A percentile compares a stretch with the other conserved stretches of the same genome.
Conservation (phyloP, 2,888 invertebrate species). For the Molanna angustata region DNA sequence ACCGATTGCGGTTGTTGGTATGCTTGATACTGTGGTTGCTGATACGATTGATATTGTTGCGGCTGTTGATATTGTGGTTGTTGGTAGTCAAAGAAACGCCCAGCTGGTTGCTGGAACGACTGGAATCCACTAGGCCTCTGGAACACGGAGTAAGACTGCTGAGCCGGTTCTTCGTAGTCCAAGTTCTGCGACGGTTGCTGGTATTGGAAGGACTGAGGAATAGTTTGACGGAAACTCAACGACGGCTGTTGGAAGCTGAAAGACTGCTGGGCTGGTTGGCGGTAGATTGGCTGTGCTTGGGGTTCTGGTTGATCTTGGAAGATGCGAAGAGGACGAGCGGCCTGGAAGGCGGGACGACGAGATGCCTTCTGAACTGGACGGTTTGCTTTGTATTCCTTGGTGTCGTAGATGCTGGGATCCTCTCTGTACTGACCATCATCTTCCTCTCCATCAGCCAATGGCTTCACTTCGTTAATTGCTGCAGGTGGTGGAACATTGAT, state of each 20-base stretch:
- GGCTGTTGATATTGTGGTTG: slow-evolving; percentile 35
- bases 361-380: slow-evolving; percentile 41
- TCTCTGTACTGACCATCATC: slow-evolving; percentile 86
- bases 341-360: slow-evolving; percentile 38
- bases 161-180: slow-evolving; percentile 24
- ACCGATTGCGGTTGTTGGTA: slow-evolving; percentile 32
- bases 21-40: slow-evolving; percentile 36
- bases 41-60: slow-evolving; percentile 40
- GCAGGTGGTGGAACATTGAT: slow-evolving; percentile 74
- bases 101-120: slow-evolving; percentile 16
- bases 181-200: slow-evolving; percentile 42
- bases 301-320: slow-evolving; percentile 38
- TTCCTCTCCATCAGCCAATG: slow-evolving; percentile 61
- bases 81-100: slow-evolving; percentile 32
- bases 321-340: slow-evolving; percentile 35
- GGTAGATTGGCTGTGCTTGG: slow-evolving; percentile 42
- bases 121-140: slow-evolving; percentile 21
- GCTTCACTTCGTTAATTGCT: slow-evolving; percentile 48
- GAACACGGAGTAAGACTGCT: slow-evolving; percentile 17
- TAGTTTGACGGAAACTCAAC: slow-evolving; percentile 4
- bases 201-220: slow-evolving; percentile 35
- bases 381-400: slow-evolving; percentile 61
- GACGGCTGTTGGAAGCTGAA: too few relatives aligned
- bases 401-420: slow-evolving; percentile 75
- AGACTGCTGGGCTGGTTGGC: slow-evolving; percentile 43